Evolutionary conservation across 2,888 invertebrate species (phyloP).

Genomic region (Torymus texanus): DNA sequence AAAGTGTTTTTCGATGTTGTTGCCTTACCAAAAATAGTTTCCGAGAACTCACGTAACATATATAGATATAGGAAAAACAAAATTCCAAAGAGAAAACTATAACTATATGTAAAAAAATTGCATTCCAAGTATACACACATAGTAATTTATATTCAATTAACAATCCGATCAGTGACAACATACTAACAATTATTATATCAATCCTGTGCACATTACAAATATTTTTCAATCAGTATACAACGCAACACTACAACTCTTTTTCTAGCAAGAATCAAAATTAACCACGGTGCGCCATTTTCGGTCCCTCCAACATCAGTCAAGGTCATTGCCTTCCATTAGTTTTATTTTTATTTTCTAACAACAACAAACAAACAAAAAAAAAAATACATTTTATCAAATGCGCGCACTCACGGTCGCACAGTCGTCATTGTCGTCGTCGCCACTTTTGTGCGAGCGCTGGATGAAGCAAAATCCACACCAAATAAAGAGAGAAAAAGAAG

Average conservation of each 20-base stretch:
- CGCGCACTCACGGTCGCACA: background rate
- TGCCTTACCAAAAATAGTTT: too few species aligned
- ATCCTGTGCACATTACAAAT: too few species aligned
- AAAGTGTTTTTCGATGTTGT: too few species aligned
- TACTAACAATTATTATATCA: too few species aligned
- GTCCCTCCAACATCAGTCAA: background rate
- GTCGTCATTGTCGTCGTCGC: constrained; percentile 31
- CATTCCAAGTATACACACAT: background rate
- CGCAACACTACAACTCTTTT: too few species aligned
- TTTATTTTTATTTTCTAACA: background rate
- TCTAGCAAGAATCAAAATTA: too few species aligned
- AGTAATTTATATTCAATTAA: background rate
- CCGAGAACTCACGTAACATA: too few species aligned
- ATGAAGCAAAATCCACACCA: constrained; percentile 5
- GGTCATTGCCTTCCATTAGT: constrained; percentile 15
- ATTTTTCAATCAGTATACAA: constrained; percentile 20
- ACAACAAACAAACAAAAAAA: background rate
- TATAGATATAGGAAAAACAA: too few species aligned
- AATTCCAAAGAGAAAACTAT: too few species aligned
- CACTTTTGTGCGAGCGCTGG: constrained; percentile 14
- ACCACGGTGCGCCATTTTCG: background rate
- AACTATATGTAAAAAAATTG: background rate
- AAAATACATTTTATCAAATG: background rate
- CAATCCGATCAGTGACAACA: too few species aligned
- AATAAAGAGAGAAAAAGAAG: background rate